phyloP scores from a whole-genome alignment of 2,797 vertebrate species.

The Tadarida brasiliensis region DNA sequence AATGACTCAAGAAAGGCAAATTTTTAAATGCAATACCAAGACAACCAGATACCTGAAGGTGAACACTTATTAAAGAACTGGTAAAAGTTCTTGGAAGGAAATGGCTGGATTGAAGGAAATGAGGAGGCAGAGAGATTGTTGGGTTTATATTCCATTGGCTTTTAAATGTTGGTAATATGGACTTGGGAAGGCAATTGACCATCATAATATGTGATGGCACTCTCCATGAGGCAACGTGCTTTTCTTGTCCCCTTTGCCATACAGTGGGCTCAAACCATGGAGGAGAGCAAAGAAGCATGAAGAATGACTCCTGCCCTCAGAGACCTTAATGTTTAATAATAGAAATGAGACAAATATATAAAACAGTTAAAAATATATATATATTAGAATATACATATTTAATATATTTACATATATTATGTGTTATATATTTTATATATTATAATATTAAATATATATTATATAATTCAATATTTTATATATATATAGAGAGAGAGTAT shows the following conservation, averaged over 20 bases:
- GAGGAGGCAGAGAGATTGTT: neutral
- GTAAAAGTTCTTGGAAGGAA: neutral
- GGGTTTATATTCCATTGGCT: neutral
- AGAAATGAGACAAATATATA: neutral
- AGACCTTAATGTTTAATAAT: neutral
- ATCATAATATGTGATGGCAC: neutral
- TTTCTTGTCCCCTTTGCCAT: neutral
- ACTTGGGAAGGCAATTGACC: neutral
- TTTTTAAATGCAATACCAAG: constrained; percentile 11
- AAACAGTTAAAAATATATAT: neutral
- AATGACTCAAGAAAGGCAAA: neutral
- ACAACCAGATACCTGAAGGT: neutral
- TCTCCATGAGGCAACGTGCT: neutral
- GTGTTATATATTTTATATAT: neutral
- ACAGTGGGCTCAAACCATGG: neutral
- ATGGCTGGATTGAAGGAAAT: neutral
- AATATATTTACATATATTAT: neutral
- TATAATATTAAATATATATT: too few relatives aligned
- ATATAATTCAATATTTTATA: too few relatives aligned
- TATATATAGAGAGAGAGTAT: neutral
- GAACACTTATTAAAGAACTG: constrained; percentile 6
- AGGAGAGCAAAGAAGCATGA: neutral
- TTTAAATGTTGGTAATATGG: neutral
- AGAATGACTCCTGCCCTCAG: neutral
- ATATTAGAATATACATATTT: too few relatives aligned